Conservation (phyloP, 2,888 invertebrate genomes). For the Melanostoma scalare region DNA sequence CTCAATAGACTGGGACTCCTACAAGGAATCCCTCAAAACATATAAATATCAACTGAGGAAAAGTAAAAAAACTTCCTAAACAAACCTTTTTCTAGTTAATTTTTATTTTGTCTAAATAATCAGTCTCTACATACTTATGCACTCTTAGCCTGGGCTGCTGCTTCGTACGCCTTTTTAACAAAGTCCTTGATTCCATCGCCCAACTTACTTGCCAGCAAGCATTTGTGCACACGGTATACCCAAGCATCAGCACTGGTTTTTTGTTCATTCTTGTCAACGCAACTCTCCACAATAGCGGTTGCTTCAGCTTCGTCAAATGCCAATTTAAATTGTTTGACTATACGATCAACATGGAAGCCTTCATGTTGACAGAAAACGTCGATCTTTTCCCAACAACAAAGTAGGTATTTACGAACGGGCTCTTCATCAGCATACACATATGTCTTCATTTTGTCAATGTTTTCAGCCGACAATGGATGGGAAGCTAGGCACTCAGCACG, state of each 20-base stretch:
- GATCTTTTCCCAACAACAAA: slow-evolving; percentile 77
- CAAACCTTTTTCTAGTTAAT: no score
- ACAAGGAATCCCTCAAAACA: no score
- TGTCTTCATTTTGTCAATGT: slow-evolving; percentile 75
- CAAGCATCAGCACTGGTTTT: slow-evolving; percentile 78
- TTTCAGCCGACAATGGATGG: slow-evolving; percentile 75
- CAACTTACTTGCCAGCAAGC: slow-evolving; percentile 78
- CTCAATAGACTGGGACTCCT: no score
- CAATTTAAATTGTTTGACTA: slow-evolving; percentile 80
- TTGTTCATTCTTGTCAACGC: slow-evolving; percentile 78
- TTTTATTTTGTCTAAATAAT: background rate
- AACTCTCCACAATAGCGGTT: slow-evolving; percentile 77
- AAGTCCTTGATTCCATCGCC: slow-evolving; percentile 78
- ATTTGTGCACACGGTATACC: slow-evolving; percentile 80
- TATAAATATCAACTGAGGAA: no score
- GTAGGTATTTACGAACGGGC: slow-evolving; percentile 78
- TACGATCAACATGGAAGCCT: slow-evolving; percentile 79
- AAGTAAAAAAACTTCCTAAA: no score
- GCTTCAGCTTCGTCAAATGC: slow-evolving; percentile 78
- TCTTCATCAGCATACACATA: slow-evolving; percentile 78
- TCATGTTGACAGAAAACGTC: slow-evolving; percentile 77
- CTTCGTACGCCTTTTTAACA: background rate
- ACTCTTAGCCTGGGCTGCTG: no score
- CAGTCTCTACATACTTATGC: slow-evolving; percentile 1
- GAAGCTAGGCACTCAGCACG: slow-evolving; percentile 77